phyloP scores from a whole-genome alignment of 1,140 invertebrate genomes.

The Drosophila repletoides region DNA sequence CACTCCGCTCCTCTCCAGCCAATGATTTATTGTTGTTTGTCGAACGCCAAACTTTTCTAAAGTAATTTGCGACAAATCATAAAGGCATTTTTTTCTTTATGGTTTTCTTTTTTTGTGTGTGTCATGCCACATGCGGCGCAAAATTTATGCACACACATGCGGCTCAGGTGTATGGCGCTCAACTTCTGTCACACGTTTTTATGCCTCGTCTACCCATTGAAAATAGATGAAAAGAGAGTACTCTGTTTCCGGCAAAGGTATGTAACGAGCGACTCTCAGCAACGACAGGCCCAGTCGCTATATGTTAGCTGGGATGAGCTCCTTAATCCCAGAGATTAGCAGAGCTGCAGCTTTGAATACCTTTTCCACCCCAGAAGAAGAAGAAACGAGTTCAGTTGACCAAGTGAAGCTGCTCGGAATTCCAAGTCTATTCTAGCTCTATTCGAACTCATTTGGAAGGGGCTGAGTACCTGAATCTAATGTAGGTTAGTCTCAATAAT shows the following conservation, averaged over 20 bases:
- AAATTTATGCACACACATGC: conserved; percentile 58
- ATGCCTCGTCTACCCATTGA: not conserved
- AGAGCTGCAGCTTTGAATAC: no score
- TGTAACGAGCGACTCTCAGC: not conserved
- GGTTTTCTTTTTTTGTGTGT: conserved; percentile 13
- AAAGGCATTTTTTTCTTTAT: conserved; percentile 50
- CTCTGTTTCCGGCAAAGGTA: not conserved
- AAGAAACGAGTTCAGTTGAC: no score
- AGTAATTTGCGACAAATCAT: conserved; percentile 79
- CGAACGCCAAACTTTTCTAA: conserved; percentile 73
- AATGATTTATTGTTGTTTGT: conserved; percentile 77
- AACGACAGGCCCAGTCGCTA: no score
- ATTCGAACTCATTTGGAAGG: no score
- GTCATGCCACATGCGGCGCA: conserved; percentile 32
- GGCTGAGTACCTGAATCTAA: no score
- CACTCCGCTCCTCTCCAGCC: conserved; percentile 5
- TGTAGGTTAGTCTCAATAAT: no score
- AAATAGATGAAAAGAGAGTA: not conserved
- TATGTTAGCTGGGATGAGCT: no score
- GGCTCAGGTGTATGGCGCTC: conserved; percentile 39
- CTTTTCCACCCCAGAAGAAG: no score
- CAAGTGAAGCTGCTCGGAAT: no score
- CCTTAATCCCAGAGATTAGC: no score
- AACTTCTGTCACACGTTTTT: conserved; percentile 20
- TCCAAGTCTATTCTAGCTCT: no score